These are phyloP conservation scores for Tetragnatha versicolor DNA, from an alignment of 1,140 invertebrate genomes.

Conservation along the genomic window DNA sequence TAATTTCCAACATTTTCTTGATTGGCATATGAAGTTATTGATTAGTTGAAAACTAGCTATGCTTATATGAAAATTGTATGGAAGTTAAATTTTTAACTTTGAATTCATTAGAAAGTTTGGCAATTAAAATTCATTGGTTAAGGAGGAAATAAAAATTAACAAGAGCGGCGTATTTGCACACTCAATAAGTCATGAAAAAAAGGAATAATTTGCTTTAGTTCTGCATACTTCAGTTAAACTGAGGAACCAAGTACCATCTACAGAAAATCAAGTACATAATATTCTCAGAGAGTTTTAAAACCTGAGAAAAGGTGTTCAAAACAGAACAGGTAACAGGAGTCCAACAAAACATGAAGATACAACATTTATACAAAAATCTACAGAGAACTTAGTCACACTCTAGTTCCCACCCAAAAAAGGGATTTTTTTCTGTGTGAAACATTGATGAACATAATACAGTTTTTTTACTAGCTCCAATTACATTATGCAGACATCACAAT, in stretches of 20 bases:
- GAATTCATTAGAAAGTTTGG: too few relatives aligned
- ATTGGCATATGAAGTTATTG: too few relatives aligned
- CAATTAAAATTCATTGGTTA: too few relatives aligned
- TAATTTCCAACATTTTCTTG: too few relatives aligned
- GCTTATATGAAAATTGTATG: too few relatives aligned
- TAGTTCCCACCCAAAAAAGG: background rate
- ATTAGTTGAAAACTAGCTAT: too few relatives aligned
- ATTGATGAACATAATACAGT: background rate
- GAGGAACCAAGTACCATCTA: slow-evolving; percentile 50
- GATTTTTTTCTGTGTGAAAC: background rate
- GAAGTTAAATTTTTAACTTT: too few relatives aligned
- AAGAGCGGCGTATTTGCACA: too few relatives aligned
- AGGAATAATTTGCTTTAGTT: too few relatives aligned
- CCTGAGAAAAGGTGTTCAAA: slow-evolving; percentile 24
- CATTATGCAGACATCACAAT: slow-evolving; percentile 12
- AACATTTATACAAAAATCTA: slow-evolving; percentile 30
- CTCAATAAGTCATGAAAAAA: too few relatives aligned
- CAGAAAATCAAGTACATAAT: slow-evolving; percentile 10
- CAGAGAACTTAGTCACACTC: background rate
- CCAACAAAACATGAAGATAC: slow-evolving; percentile 8
- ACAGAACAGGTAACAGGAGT: slow-evolving; percentile 23
- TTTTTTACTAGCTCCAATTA: background rate
- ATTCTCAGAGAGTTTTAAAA: slow-evolving; percentile 21
- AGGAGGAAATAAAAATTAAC: too few relatives aligned
- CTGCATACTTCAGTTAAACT: too few relatives aligned